phyloP scores from a whole-genome alignment of 2,797 vertebrate species.

The Xiphorhynchus erythropygius region DNA sequence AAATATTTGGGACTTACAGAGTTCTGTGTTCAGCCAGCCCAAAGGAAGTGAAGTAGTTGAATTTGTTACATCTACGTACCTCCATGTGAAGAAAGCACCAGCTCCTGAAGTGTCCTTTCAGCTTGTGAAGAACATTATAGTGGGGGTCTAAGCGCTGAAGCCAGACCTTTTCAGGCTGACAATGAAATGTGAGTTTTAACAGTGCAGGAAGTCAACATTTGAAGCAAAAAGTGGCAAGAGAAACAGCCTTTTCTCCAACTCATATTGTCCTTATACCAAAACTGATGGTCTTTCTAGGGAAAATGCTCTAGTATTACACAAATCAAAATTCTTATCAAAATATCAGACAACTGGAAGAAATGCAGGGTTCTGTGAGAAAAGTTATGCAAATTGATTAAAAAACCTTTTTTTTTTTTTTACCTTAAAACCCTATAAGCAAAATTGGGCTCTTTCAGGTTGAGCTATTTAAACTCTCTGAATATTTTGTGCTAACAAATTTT shows the following conservation, averaged over 20 bases:
- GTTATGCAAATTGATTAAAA: neutral
- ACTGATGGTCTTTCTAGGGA: neutral
- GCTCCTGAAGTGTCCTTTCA: neutral
- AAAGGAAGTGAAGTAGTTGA: neutral
- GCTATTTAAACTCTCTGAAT: neutral
- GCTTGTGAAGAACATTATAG: neutral
- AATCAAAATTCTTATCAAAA: neutral
- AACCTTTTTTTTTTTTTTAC: neutral
- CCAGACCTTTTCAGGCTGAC: neutral
- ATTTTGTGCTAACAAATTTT: neutral
- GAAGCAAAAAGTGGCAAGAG: neutral
- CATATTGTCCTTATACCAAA: neutral
- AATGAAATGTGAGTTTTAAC: neutral
- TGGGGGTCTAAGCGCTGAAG: neutral
- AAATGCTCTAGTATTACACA: neutral
- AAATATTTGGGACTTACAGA: neutral
- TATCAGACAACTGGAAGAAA: neutral
- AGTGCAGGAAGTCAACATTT: neutral
- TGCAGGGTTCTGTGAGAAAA: neutral
- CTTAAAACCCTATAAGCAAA: neutral
- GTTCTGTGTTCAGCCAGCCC: neutral
- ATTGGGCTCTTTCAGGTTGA: neutral
- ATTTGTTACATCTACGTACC: neutral
- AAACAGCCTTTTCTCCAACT: neutral
- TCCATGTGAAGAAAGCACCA: neutral